phyloP scores from a whole-genome alignment of 2,113 vertebrate species.

The Cyphomyrus discorhynchus region DNA sequence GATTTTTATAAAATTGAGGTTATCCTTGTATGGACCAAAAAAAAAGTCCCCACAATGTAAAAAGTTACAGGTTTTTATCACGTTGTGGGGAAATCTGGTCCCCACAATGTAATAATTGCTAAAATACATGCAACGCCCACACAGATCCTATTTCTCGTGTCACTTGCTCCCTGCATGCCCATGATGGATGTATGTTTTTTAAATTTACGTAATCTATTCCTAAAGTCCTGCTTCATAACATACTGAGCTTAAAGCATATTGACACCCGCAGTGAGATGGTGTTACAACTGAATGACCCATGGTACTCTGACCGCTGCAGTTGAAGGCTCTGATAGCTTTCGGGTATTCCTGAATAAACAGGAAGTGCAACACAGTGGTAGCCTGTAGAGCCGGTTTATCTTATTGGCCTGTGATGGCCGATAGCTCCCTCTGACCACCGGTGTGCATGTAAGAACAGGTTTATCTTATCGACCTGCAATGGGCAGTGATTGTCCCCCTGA shows the following conservation, averaged over 20 bases:
- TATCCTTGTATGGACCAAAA: background rate
- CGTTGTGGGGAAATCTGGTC: background rate
- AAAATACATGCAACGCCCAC: background rate
- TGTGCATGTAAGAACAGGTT: conserved; percentile 54
- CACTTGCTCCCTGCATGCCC: background rate
- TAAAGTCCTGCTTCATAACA: background rate
- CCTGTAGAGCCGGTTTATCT: conserved; percentile 57
- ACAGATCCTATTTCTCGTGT: background rate
- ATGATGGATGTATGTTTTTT: background rate
- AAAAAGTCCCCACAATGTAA: background rate
- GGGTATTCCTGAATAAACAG: background rate
- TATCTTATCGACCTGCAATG: background rate
- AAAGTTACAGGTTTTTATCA: background rate
- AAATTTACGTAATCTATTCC: background rate
- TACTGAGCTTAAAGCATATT: background rate
- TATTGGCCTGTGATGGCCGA: background rate
- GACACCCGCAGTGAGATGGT: background rate
- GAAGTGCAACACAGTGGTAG: background rate
- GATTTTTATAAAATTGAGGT: background rate
- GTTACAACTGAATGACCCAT: background rate
- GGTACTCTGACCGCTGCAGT: background rate
- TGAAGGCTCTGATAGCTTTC: background rate
- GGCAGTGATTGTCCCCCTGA: background rate
- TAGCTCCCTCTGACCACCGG: background rate
- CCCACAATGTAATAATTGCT: background rate